Conservation (phyloP, 2,888 invertebrate genomes). For the Agapetus fuscipes region DNA sequence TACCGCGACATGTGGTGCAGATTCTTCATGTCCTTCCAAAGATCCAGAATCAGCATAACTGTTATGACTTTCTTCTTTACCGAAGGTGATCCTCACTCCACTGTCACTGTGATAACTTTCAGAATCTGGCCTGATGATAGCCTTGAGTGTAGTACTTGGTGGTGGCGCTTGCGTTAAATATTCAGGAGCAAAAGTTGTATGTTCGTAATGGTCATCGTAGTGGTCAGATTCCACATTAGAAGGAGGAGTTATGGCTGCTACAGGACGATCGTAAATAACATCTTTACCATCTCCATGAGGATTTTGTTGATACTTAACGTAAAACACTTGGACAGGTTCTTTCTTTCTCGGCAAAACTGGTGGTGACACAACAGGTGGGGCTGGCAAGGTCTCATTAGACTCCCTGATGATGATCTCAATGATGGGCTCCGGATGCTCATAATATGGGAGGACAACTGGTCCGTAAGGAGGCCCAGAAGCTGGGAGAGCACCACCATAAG, state of each 20-base stretch:
- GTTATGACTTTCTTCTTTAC: constrained; percentile 43
- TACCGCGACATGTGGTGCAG: constrained; percentile 54
- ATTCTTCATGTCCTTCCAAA: constrained; percentile 48
- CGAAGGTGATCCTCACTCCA: constrained; percentile 75
- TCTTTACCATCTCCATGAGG: constrained; percentile 58
- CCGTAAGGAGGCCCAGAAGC: constrained; percentile 40
- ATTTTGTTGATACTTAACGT: constrained; percentile 84
- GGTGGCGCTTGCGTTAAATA: constrained; percentile 38
- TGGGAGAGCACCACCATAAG: constrained; percentile 28
- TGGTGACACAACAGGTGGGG: constrained; percentile 46
- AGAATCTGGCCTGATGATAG: constrained; percentile 79
- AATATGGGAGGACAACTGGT: constrained; percentile 43
- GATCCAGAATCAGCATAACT: constrained; percentile 28
- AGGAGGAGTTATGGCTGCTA: constrained; percentile 67
- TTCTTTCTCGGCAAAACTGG: constrained; percentile 43
- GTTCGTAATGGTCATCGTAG: constrained; percentile 47
- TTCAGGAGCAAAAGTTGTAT: constrained; percentile 42
- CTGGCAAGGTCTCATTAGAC: constrained; percentile 71
- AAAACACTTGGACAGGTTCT: constrained; percentile 84
- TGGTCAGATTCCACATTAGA: constrained; percentile 51
- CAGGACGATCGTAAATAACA: constrained; percentile 69
- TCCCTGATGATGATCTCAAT: constrained; percentile 89
- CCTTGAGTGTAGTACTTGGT: constrained; percentile 69
- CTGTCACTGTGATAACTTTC: constrained; percentile 73
- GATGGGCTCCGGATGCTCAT: constrained; percentile 78